Evolutionary conservation across 1,140 invertebrate species (phyloP).

Genomic region (Drosophila arizonae): DNA sequence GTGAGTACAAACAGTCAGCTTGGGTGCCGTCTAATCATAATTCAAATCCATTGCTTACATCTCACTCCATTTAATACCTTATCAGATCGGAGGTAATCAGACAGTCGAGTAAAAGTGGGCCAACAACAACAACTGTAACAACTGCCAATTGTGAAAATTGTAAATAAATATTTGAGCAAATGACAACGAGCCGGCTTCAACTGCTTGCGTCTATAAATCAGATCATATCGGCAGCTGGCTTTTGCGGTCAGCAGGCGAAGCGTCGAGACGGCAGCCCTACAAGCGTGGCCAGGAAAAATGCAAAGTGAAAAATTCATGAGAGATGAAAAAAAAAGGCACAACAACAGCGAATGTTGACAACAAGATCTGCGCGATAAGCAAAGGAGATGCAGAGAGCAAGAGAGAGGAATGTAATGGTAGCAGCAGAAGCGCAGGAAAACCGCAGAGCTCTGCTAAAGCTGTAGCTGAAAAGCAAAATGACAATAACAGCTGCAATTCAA

Average conservation of each 20-base stretch:
- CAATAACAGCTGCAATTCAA: slow-evolving; percentile 75
- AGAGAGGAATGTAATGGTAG: background rate
- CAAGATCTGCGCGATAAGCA: slow-evolving; percentile 41
- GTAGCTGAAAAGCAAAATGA: slow-evolving; percentile 72
- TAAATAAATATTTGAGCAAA: slow-evolving; percentile 79
- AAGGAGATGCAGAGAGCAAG: background rate
- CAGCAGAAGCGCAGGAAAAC: slow-evolving; percentile 54
- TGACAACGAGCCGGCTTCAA: slow-evolving; percentile 65
- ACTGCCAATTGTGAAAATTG: slow-evolving; percentile 79
- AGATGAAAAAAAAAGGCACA: slow-evolving; percentile 23
- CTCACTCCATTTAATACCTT: too few relatives aligned
- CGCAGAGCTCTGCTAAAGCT: slow-evolving; percentile 62
- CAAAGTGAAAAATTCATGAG: slow-evolving; percentile 24
- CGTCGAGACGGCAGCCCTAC: slow-evolving; percentile 41
- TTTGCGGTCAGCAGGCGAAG: slow-evolving; percentile 43
- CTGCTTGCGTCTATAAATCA: slow-evolving; percentile 69
- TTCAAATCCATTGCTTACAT: too few relatives aligned
- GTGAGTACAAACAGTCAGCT: too few relatives aligned
- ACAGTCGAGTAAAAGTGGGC: slow-evolving; percentile 58
- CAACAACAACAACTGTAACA: slow-evolving; percentile 49
- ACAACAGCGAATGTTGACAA: slow-evolving; percentile 56
- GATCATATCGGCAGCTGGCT: slow-evolving; percentile 68
- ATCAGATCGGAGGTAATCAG: too few relatives aligned
- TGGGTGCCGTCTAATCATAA: too few relatives aligned
- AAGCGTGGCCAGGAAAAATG: slow-evolving; percentile 49